Evolutionary conservation across 2,888 invertebrate genomes (phyloP).

Genomic region (Meganola albula): DNA sequence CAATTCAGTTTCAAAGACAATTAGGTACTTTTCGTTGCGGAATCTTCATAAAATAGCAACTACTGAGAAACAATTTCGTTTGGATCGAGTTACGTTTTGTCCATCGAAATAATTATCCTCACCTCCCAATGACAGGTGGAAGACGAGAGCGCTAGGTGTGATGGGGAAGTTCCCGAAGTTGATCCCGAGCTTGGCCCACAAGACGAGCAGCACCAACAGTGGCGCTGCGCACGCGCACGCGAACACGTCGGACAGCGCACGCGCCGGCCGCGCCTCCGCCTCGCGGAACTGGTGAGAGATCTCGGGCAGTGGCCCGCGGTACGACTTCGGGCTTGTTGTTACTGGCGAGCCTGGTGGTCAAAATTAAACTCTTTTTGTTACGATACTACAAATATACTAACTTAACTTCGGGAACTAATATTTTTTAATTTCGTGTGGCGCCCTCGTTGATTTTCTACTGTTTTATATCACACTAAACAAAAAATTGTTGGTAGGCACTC

Average conservation of each 20-base stretch:
- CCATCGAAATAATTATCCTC: no score
- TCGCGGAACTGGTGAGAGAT: slow-evolving; percentile 91
- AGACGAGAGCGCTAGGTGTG: slow-evolving; percentile 88
- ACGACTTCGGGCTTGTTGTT: background rate
- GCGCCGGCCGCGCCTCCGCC: slow-evolving; percentile 94
- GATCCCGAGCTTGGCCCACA: slow-evolving; percentile 92
- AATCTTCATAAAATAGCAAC: no score
- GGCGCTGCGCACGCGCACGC: slow-evolving; percentile 90
- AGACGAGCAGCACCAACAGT: slow-evolving; percentile 85
- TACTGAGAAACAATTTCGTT: no score
- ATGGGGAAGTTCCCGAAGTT: slow-evolving; percentile 91
- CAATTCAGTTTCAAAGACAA: no score
- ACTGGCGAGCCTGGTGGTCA: slow-evolving; percentile 11
- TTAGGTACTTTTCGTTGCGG: no score
- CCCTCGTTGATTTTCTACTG: no score
- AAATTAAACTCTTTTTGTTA: background rate
- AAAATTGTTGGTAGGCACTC: no score
- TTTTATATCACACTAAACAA: no score
- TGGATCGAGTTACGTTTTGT: no score
- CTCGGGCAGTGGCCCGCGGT: slow-evolving; percentile 74
- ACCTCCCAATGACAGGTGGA: slow-evolving; percentile 94
- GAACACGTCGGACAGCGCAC: slow-evolving; percentile 92
- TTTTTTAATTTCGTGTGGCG: no score
- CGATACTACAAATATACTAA: no score
- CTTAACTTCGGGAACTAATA: no score